Base-by-base conservation (phyloP, 2,113 vertebrate species). In the Cyprinodon brontotheroides region DNA sequence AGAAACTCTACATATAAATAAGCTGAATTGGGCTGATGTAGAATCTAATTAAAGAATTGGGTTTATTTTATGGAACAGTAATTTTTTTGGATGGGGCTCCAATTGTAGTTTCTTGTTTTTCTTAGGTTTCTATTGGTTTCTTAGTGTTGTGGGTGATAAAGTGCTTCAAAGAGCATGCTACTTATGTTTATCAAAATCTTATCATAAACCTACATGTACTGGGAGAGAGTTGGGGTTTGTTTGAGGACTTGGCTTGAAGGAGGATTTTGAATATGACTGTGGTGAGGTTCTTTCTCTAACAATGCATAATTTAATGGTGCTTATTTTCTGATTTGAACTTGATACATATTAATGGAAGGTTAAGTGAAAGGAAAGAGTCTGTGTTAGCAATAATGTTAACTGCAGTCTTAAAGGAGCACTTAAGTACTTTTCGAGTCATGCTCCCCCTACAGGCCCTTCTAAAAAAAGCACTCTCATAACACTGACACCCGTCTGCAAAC, bases 61-160 rank as follows among this genome's bases (percentile, higher is more conserved):
- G 79, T 85, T 87, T 80, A 85, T 77, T 79, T 84, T 83, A 65
- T 66, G 67, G 81, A 68, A 86, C 74, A 81, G 15, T 70, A 76
- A 89, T 80, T 75, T 70, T 86, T 74, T 86, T 74, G 65, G 67
- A 84, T 78, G 71, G 77, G 77, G 70, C 82, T 89, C 68, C 70
- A 77, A 75, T 85, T 84, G 83, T 85, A 70, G 65, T 59, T 72
- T 71, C 72, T 86, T 4, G 85, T 70, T 82, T 90, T 86, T 29
- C 29, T 29, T 29, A 29, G 29, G 29, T 29, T 29, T 29, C 29
- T 29, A 29, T 1, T 1, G 29, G 29, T 29, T 29, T 29, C 29
- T 29, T 29, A 61, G 77, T 47, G 66, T 81, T 70, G 65, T 72
- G 68, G 74, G 53, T 88, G 83, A 91, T 88, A 45, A 82, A 87